Evolutionary conservation across 2,797 vertebrate species (phyloP).

Genomic region (Austrolebias charrua): DNA sequence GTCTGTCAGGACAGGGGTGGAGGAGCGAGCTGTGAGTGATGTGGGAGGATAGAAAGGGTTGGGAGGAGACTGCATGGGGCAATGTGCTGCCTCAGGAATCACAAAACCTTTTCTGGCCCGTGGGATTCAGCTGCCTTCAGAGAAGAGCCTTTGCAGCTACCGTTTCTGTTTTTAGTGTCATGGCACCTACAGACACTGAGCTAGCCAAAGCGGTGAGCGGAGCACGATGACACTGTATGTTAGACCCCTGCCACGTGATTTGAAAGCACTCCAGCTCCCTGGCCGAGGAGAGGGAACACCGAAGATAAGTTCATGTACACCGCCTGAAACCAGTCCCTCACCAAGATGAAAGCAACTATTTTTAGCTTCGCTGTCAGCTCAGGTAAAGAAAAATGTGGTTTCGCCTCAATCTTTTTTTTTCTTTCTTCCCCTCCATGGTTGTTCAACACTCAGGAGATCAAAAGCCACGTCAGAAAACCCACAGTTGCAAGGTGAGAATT

Average conservation of each 20-base stretch:
- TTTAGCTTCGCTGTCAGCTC: conserved; percentile 55
- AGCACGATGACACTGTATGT: conserved; percentile 45
- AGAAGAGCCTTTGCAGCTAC: conserved; percentile 26
- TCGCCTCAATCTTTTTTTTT: conserved; percentile 39
- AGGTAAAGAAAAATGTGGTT: conserved; percentile 53
- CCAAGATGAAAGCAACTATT: conserved; percentile 61
- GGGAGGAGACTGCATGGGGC: conserved; percentile 23
- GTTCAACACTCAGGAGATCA: conserved; percentile 59
- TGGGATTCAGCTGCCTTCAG: conserved; percentile 39
- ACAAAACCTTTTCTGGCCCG: conserved; percentile 57
- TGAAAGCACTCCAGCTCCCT: conserved; percentile 46
- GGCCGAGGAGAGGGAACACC: conserved; percentile 29
- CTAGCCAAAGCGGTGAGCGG: conserved; percentile 24
- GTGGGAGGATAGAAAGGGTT: conserved; percentile 43
- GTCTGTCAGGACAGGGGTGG: conserved; percentile 67
- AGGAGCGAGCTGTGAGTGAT: conserved; percentile 55
- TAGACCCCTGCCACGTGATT: conserved; percentile 38
- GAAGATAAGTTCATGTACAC: conserved; percentile 26
- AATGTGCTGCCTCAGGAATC: conserved; percentile 62
- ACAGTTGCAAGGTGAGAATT: conserved; percentile 43
- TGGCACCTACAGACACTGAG: conserved; percentile 27
- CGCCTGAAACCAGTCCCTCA: conserved; percentile 45
- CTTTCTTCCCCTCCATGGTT: conserved; percentile 18
- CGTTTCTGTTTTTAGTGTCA: conserved; percentile 36
- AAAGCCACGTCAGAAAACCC: conserved; percentile 37